These are phyloP conservation scores for Carollia perspicillata DNA, from an alignment of 2,113 vertebrate species.

Conservation along the genomic window DNA sequence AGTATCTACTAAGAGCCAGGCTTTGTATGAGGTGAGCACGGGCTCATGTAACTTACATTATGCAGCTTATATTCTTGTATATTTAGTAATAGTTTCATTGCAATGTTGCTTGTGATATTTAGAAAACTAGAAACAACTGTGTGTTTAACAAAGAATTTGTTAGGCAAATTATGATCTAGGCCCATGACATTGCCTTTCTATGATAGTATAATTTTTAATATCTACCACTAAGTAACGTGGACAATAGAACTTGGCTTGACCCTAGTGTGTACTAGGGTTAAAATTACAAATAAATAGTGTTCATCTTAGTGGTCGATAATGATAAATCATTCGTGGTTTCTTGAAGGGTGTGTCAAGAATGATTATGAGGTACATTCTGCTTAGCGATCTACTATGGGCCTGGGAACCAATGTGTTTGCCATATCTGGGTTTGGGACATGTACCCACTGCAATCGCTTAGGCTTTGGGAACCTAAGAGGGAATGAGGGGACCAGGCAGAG, in stretches of 20 bases:
- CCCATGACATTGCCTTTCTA: not conserved
- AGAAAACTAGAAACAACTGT: not conserved
- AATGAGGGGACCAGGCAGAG: not conserved
- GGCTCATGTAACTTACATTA: not conserved
- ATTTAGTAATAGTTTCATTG: not conserved
- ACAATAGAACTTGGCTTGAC: not conserved
- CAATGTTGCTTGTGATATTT: not conserved
- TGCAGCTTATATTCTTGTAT: not conserved
- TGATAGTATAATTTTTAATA: not conserved
- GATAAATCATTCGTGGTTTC: not conserved
- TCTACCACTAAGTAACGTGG: not conserved
- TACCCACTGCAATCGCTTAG: not conserved
- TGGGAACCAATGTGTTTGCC: not conserved
- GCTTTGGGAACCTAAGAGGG: not conserved
- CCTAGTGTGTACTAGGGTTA: not conserved
- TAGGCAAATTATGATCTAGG: constrained; percentile 17
- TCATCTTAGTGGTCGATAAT: not conserved
- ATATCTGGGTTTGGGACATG: not conserved
- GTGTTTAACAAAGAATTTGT: not conserved
- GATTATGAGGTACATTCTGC: not conserved
- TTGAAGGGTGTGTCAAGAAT: not conserved
- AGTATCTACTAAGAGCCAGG: not conserved
- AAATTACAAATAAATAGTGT: not conserved
- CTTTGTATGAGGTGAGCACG: not conserved
- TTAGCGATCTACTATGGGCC: not conserved